These are phyloP conservation scores for Drosophila obscura DNA, from an alignment of 1,140 invertebrate species.

Conservation along the genomic window DNA sequence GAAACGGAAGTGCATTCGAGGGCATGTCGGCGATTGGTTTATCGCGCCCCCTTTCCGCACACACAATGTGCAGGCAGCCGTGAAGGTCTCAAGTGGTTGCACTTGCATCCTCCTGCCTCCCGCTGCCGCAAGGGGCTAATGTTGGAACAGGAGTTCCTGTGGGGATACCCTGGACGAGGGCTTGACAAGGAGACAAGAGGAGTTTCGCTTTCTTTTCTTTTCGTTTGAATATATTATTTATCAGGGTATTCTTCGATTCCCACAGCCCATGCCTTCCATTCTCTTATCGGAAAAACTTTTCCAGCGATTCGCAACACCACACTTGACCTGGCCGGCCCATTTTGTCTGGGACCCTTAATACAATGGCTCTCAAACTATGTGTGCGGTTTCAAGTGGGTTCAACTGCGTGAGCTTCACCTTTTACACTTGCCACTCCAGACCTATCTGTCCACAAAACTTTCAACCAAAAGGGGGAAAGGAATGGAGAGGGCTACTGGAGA, in stretches of 20 bases:
- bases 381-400: conserved; percentile 59
- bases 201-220: too few relatives aligned
- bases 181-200: too few relatives aligned
- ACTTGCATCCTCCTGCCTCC: conserved; percentile 33
- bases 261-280: too few relatives aligned
- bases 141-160: background rate
- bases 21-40: conserved; percentile 62
- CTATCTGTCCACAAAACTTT: conserved; percentile 62
- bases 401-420: conserved; percentile 48
- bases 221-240: background rate
- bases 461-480: background rate
- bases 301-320: background rate
- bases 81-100: conserved; percentile 39
- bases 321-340: conserved; percentile 25
- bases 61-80: conserved; percentile 59
- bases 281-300: conserved; percentile 35
- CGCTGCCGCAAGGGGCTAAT: conserved; percentile 19
- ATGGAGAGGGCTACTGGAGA: background rate
- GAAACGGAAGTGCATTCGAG: conserved; percentile 64
- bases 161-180: too few relatives aligned
- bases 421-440: conserved; percentile 17
- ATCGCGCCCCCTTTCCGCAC: conserved; percentile 22
- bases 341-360: conserved; percentile 23
- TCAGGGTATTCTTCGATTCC: too few relatives aligned
- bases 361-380: conserved; percentile 57